A percentile compares a stretch with the other conserved stretches of the same genome.
Evolutionary conservation across 2,797 vertebrate genomes (phyloP).

Genomic region (Pipistrellus nathusii): DNA sequence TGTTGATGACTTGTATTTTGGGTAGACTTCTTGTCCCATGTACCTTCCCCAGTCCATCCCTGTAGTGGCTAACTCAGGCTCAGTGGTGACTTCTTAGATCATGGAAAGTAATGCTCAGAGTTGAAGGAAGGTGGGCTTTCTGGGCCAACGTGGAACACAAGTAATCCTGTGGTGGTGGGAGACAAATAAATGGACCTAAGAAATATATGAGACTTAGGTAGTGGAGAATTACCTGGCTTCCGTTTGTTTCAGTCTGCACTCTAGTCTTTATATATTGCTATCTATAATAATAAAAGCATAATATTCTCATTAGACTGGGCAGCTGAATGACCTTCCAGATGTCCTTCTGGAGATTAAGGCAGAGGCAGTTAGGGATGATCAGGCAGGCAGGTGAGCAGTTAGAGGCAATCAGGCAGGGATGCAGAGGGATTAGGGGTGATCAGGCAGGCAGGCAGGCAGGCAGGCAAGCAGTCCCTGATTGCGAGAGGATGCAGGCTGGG

Average conservation of each 20-base stretch:
- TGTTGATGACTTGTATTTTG: neutral
- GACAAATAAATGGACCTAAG: neutral
- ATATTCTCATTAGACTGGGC: too few species aligned
- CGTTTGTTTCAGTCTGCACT: rapidly evolving
- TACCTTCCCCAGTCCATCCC: neutral
- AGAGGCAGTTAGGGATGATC: too few species aligned
- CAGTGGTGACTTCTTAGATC: neutral
- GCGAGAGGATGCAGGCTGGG: too few species aligned
- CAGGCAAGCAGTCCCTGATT: too few species aligned
- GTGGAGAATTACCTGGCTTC: neutral
- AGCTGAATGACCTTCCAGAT: too few species aligned
- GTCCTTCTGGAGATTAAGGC: too few species aligned
- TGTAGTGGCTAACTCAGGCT: neutral
- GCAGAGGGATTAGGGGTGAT: too few species aligned
- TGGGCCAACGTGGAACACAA: neutral
- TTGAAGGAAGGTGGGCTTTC: neutral
- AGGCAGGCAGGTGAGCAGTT: too few species aligned
- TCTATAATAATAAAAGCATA: too few species aligned
- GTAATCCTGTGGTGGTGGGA: neutral
- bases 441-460: too few species aligned
- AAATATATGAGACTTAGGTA: neutral
- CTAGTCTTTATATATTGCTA: neutral
- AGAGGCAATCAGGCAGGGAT: too few species aligned
- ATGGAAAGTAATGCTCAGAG: neutral
- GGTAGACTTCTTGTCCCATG: neutral